phyloP scores from a whole-genome alignment of 1,140 invertebrate genomes.

The Eciton burchellii region DNA sequence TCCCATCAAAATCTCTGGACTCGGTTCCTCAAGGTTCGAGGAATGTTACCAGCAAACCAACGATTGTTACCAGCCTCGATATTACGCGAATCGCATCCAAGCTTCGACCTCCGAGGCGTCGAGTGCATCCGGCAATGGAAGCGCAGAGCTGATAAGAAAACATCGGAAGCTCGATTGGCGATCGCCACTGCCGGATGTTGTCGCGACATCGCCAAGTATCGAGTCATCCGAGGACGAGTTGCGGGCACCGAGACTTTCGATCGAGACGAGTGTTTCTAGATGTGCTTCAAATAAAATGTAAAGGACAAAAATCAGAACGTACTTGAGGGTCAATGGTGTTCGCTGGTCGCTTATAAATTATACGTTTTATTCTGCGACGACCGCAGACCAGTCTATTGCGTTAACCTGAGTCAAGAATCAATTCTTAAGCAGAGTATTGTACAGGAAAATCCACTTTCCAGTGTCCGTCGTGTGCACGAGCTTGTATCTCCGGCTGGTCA shows the following conservation, averaged over 20 bases:
- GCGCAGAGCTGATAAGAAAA: neutral
- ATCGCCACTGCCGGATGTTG: conserved; percentile 7
- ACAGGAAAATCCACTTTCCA: conserved; percentile 82
- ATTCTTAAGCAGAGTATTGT: conserved; percentile 80
- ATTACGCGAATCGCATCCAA: neutral
- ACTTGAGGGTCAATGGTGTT: neutral
- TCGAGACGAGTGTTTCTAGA: conserved; percentile 25
- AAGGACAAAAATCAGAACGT: neutral
- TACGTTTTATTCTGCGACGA: conserved; percentile 24
- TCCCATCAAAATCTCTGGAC: neutral
- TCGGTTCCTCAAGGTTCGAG: neutral
- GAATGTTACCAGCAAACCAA: conserved; percentile 4
- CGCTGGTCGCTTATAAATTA: conserved; percentile 14
- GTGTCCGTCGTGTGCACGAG: conserved; percentile 74
- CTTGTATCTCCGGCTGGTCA: conserved; percentile 79
- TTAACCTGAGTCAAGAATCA: conserved; percentile 67
- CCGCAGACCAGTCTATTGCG: conserved; percentile 36
- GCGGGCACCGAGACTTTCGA: conserved; percentile 1
- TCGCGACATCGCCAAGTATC: neutral
- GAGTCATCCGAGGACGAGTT: neutral
- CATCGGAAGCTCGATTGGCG: neutral
- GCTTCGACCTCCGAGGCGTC: neutral
- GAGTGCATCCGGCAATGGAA: neutral
- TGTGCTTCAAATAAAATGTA: conserved; percentile 2
- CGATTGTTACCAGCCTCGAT: conserved; percentile 7